Base-by-base conservation (phyloP, 2,113 vertebrate genomes). In the Uropsilus gracilis region DNA sequence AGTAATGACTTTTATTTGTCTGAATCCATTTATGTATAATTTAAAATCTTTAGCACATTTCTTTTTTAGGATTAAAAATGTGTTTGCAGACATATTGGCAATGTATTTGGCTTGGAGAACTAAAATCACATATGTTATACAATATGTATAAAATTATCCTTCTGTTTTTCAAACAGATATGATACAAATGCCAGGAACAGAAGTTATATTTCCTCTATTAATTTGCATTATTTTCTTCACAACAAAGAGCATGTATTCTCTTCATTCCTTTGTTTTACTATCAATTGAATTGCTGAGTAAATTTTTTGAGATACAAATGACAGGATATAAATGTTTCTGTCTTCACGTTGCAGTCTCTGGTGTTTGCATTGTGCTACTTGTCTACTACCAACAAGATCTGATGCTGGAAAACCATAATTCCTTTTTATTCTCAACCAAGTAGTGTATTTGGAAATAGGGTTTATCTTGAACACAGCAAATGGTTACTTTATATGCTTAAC, bases 21-120 rank as follows among this genome's bases (percentile, higher is more conserved):
- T 90, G 32, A 84, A 92, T 93, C 46, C 64, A 71, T 82, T 90
- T 93, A 77, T 63, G 46, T 82, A 32, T 44, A 91, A 85, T 87
- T 94, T 93, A 77, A 91, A 96, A 86, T 81, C 42, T 76, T 88
- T 95, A 94, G 69, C 92, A 96, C 84, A 53, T 95, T 97, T 96
- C 73, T 81, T 94, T 85, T 86, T 75, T 50, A 90, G 50, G 57
- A 95, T 90, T 96, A 93, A 92, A 96, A 95, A 95, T 88, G 88
- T 97, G 94, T 97, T 95, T 97, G 81, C 90, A 96, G 96, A 94
- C 95, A 97, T 94, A 92, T 88, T 94, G 96, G 80, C 90, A 95
- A 73, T 90, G n/a, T 85, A 90, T 96, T 77, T 89, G 81, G 92
- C 72, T 91, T 95, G n/a, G 48, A 93, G 39, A 96, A 90, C 94